Evolutionary conservation across 2,888 invertebrate genomes (phyloP).

Genomic region (Yponomeuta malinellus): DNA sequence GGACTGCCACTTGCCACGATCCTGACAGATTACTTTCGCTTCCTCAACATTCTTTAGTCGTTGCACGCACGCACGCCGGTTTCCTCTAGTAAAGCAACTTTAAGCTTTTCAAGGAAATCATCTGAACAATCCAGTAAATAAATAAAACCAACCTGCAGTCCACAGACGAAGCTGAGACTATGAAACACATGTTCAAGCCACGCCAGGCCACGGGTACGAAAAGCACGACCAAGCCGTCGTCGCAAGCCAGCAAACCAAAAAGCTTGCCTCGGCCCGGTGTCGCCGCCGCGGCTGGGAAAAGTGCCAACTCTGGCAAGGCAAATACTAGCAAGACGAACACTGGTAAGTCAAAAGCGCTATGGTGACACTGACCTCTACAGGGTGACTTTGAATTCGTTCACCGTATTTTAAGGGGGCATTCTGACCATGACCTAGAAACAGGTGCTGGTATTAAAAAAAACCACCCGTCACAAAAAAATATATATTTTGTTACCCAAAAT

Average conservation of each 20-base stretch:
- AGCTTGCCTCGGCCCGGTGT: neutral
- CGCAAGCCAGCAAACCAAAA: neutral
- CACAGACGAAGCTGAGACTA: conserved; percentile 32
- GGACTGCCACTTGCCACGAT: too few species aligned
- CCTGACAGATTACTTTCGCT: too few species aligned
- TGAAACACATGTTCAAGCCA: conserved; percentile 38
- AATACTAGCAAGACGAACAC: neutral
- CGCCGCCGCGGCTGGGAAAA: neutral
- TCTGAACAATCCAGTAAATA: too few species aligned
- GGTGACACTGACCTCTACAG: neutral
- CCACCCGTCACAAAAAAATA: too few species aligned
- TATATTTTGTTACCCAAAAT: too few species aligned
- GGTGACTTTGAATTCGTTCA: too few species aligned
- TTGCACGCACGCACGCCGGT: too few species aligned
- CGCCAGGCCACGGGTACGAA: conserved; percentile 22
- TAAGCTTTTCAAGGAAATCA: too few species aligned
- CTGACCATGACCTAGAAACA: too few species aligned
- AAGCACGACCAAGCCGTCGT: conserved; percentile 23
- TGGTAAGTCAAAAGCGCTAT: neutral
- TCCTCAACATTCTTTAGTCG: too few species aligned
- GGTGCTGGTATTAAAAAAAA: too few species aligned
- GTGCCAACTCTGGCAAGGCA: neutral
- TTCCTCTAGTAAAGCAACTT: too few species aligned
- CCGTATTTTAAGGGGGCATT: neutral
- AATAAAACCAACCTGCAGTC: conserved; percentile 28